Percentiles rank a stretch among this genome's conserved stretches.
Evolutionary conservation across 2,113 vertebrate species (phyloP).

Genomic region (Dromiciops gliroides): DNA sequence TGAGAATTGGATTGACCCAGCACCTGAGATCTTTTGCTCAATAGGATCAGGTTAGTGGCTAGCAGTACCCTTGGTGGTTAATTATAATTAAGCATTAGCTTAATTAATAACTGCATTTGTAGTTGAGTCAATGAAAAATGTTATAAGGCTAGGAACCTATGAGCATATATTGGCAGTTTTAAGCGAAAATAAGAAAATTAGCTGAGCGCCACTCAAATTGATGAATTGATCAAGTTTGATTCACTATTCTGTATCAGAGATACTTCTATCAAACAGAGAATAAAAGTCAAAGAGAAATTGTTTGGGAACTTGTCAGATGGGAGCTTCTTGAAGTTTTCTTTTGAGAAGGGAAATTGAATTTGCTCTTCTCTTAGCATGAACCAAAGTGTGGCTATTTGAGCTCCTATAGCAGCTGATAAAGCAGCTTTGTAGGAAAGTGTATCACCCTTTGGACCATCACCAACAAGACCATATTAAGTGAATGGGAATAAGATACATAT

Average conservation of each 20-base stretch:
- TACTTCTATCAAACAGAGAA: slow-evolving; percentile 11
- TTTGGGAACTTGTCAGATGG: not conserved
- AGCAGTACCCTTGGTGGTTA: not conserved
- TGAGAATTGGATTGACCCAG: not conserved
- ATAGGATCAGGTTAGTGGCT: not conserved
- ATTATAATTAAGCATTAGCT: not conserved
- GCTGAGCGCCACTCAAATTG: not conserved
- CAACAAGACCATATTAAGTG: not conserved
- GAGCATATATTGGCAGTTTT: slow-evolving; percentile 30
- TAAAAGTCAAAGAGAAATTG: slow-evolving; percentile 18
- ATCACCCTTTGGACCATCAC: not conserved
- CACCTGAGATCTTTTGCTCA: not conserved
- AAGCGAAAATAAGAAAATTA: not conserved
- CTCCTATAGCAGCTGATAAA: not conserved
- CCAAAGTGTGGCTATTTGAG: not conserved
- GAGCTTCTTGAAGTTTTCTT: not conserved
- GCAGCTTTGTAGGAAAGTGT: not conserved
- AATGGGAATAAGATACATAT: not conserved
- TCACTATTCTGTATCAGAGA: not conserved
- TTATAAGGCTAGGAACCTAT: not conserved
- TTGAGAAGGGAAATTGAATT: slow-evolving; percentile 1
- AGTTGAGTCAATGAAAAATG: not conserved
- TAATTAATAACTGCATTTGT: not conserved
- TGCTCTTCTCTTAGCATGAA: not conserved
- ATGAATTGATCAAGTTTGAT: slow-evolving; percentile 1